Evolutionary conservation across 1,140 invertebrate species (phyloP).

Genomic region (Argopecten irradians): DNA sequence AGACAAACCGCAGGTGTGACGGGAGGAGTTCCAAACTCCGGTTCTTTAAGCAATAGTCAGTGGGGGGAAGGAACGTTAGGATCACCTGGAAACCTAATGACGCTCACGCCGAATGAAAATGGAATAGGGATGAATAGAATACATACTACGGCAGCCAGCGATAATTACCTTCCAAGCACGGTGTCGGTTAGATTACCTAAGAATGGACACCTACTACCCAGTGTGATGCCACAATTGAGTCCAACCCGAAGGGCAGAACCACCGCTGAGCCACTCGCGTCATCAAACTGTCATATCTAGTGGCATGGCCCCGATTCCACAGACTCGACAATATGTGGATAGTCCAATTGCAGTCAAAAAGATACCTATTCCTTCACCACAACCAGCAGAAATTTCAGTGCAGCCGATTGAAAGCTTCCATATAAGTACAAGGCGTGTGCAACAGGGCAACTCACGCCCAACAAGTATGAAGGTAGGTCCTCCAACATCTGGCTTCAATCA

Average conservation of each 20-base stretch:
- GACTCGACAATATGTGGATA: not conserved
- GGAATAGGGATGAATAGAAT: not conserved
- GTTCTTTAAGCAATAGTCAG: not conserved
- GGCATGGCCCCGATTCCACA: not conserved
- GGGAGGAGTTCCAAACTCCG: not conserved
- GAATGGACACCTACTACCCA: not conserved
- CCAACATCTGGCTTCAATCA: not conserved
- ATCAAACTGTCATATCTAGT: not conserved
- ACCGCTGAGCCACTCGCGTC: not conserved
- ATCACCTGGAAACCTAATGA: not conserved
- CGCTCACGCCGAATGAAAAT: not conserved
- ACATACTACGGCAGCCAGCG: not conserved
- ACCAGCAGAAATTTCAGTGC: not conserved
- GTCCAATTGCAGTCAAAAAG: not conserved
- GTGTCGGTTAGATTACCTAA: not conserved
- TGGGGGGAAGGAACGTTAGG: not conserved
- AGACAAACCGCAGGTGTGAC: not conserved
- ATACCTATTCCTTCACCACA: not conserved
- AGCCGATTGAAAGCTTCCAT: not conserved
- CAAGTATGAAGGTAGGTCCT: not conserved
- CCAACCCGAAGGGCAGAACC: not conserved
- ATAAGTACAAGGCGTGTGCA: not conserved
- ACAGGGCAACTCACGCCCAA: not conserved
- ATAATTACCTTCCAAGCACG: not conserved
- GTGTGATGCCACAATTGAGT: not conserved